phyloP scores from a whole-genome alignment of 2,797 vertebrate species.

The Natrix natrix region DNA sequence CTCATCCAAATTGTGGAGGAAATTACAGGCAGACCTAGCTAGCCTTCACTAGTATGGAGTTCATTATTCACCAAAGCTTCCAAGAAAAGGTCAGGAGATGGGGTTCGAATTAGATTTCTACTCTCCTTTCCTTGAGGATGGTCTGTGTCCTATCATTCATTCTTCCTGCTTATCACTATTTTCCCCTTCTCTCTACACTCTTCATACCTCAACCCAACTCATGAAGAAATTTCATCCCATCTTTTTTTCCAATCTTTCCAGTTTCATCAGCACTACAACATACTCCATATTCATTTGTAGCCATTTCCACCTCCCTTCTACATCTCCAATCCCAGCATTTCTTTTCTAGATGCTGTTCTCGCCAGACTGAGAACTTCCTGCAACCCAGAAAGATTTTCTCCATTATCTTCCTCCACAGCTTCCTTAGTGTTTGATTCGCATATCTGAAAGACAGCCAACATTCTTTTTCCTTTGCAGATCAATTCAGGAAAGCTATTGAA shows the following conservation, averaged over 20 bases:
- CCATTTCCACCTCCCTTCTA: not conserved
- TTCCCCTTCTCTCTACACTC: not conserved
- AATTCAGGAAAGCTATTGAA: not conserved
- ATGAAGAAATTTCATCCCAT: not conserved
- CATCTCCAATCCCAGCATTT: not conserved
- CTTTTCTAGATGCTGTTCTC: not conserved
- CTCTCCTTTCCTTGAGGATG: not conserved
- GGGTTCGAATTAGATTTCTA: not conserved
- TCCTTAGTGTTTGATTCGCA: not conserved
- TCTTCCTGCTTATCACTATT: not conserved
- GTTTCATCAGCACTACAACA: not conserved
- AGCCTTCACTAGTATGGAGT: not conserved
- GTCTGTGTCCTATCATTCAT: not conserved
- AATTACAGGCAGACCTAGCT: not conserved
- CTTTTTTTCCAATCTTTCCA: not conserved
- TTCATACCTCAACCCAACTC: not conserved
- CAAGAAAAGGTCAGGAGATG: not conserved
- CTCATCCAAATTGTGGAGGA: not conserved
- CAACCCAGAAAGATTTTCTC: not conserved
- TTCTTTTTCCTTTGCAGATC: not conserved
- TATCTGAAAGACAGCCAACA: not conserved
- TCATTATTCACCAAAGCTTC: not conserved
- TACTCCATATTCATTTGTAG: not conserved
- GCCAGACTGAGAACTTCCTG: not conserved
- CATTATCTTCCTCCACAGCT: not conserved